Conservation (phyloP, 2,888 invertebrate species). For the Lottia gigantea region DNA sequence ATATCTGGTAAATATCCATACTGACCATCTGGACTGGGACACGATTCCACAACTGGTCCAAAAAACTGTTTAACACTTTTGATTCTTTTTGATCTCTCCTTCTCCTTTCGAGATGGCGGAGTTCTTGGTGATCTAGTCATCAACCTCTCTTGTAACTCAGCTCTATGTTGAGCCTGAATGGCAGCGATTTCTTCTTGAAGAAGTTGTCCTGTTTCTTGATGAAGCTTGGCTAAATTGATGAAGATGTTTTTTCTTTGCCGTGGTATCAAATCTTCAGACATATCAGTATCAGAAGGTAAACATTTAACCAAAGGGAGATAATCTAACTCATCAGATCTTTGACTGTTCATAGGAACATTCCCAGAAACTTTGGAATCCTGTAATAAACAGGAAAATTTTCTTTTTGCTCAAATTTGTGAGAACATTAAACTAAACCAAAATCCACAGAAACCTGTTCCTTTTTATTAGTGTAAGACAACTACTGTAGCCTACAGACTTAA, state of each 20-base stretch:
- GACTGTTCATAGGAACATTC: neutral
- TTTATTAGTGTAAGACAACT: too few species aligned
- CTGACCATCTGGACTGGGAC: slow-evolving; percentile 35
- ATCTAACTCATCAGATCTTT: neutral
- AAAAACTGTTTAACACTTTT: slow-evolving; percentile 62
- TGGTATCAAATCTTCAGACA: slow-evolving; percentile 30
- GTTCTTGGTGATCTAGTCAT: slow-evolving; percentile 23
- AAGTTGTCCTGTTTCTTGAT: slow-evolving; percentile 52
- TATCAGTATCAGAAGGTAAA: slow-evolving; percentile 21
- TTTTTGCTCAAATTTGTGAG: too few species aligned
- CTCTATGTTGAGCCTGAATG: slow-evolving; percentile 47
- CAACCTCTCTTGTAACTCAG: slow-evolving; percentile 30
- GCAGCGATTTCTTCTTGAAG: slow-evolving; percentile 54
- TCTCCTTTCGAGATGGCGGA: slow-evolving; percentile 24
- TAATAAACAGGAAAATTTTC: too few species aligned
- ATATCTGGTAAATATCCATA: slow-evolving; percentile 24
- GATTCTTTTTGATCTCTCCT: slow-evolving; percentile 39
- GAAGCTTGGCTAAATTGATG: slow-evolving; percentile 58
- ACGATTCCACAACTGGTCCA: slow-evolving; percentile 54
- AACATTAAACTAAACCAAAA: too few species aligned
- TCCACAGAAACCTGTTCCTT: too few species aligned
- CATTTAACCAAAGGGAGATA: slow-evolving; percentile 3
- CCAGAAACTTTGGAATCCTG: neutral
- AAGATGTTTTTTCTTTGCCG: slow-evolving; percentile 48
- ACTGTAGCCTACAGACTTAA: too few species aligned